Evolutionary conservation across 2,113 vertebrate species (phyloP), one percentile per base, ranked within the genome.

Genomic region (Tachuris rubrigastra): DNA sequence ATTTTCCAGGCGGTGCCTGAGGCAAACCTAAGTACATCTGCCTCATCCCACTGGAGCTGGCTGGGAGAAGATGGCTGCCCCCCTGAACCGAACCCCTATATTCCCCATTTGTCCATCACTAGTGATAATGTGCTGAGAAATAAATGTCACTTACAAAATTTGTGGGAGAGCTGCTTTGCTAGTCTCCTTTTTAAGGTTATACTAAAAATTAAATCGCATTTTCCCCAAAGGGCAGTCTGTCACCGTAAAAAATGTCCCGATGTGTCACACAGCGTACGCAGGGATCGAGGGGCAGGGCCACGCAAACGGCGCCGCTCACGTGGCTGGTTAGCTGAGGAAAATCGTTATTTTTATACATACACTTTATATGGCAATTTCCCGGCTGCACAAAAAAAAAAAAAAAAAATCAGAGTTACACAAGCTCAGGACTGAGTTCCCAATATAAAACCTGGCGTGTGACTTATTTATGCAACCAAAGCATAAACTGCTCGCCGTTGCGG

Each of bases 141-240:
- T 93, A 96, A 96, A 95, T 80, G 95, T 94, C 90, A 41, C 78
- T 96, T 96, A 65, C 73, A 95, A 88, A 97, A 94, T n/a, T 90
- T 90, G 96, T 94, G 96, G 78, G 58, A 44, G 81, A 95, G 92
- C 39, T 67, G 72, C 85, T 95, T 96, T 6, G 14, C 37, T 24
- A 41, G 79, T 67, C 90, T 96, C 82, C 89, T 95, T 60, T 97
- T 97, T 96, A 93, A 97, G 94, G 95, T 89, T 91, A 77, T 65
- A 95, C 95, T 97, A 86, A 97, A 97, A 97, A 90, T 83, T 89
- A 97, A 98, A 84, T 78, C 71, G 33, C 85, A 52, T 67, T 86
- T 59, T 16, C 16, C 60, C 89, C 73, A 75, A 35, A 33, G 88
- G 88, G 87, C 83, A 53, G 94, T 42, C n/a, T 63, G 89, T 91